Conservation (phyloP, 2,888 invertebrate species). For the Polyommatus iphigenia region DNA sequence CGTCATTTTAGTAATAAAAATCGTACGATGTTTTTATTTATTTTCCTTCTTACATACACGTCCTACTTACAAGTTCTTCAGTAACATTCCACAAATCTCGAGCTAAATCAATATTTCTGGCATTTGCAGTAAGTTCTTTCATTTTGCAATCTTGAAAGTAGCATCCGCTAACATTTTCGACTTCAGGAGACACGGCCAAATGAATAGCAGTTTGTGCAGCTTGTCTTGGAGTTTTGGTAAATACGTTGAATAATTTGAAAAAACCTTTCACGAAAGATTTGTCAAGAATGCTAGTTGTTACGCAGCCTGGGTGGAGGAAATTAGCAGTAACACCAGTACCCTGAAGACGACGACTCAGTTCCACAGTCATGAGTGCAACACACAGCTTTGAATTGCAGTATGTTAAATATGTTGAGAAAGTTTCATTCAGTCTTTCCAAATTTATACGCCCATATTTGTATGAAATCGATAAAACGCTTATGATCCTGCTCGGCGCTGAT, state of each 20-base stretch:
- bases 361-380: constrained; percentile 75
- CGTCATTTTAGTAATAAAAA: too few species aligned
- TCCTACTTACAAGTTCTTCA: too few species aligned
- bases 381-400: constrained; percentile 77
- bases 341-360: constrained; percentile 84
- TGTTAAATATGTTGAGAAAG: constrained; percentile 38
- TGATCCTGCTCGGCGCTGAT: constrained; percentile 48
- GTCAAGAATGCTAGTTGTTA: constrained; percentile 48
- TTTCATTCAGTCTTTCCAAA: constrained; percentile 36
- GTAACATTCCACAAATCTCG: too few species aligned
- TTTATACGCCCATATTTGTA: constrained; percentile 48
- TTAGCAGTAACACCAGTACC: constrained; percentile 87
- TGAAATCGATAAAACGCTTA: constrained; percentile 53
- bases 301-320: constrained; percentile 90
- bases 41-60: too few species aligned
- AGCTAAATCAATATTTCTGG: too few species aligned
- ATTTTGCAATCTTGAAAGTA: constrained; percentile 81
- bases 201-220: constrained; percentile 79
- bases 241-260: constrained; percentile 29
- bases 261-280: too few species aligned
- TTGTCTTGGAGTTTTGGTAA: constrained; percentile 56
- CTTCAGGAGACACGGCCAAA: constrained; percentile 73
- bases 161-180: constrained; percentile 80
- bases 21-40: too few species aligned
- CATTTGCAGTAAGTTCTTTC: constrained; percentile 41